A percentile compares a stretch with the other conserved stretches of the same genome.
Conservation (phyloP, 2,797 vertebrate genomes). For the Antrozous pallidus region DNA sequence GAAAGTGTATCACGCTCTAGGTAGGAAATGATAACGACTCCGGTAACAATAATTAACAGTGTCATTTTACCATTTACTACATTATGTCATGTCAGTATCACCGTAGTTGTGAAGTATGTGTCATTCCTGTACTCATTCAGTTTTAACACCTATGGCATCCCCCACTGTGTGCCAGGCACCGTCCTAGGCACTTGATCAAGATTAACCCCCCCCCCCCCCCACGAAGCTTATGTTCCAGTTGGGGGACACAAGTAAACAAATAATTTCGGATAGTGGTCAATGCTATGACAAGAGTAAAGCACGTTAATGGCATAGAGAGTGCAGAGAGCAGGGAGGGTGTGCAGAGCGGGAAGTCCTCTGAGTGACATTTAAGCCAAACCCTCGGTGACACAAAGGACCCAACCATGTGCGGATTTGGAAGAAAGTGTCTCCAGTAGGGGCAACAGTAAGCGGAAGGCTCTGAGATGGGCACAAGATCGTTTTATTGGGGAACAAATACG, state of each 20-base stretch:
- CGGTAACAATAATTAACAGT: background rate
- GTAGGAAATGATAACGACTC: background rate
- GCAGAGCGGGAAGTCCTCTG: background rate
- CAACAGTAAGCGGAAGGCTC: background rate
- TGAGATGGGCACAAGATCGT: background rate
- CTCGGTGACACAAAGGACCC: background rate
- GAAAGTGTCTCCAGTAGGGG: background rate
- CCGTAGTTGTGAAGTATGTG: background rate
- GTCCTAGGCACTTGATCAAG: background rate
- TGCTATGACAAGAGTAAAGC: background rate
- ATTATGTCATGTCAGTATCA: background rate
- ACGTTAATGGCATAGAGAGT: background rate
- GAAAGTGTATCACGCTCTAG: background rate
- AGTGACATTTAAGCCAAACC: background rate
- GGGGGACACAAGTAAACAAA: background rate
- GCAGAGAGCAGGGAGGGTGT: background rate
- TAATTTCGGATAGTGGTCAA: background rate
- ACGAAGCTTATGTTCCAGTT: background rate
- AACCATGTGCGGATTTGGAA: background rate
- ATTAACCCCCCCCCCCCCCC: background rate
- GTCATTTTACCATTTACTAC: background rate
- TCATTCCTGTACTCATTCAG: background rate
- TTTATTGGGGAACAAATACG: background rate
- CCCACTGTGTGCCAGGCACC: background rate
- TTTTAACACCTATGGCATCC: background rate